A percentile compares a stretch with the other conserved stretches of the same genome.
Conservation (phyloP, 2,797 vertebrate species). For the Acanthiza pusilla region DNA sequence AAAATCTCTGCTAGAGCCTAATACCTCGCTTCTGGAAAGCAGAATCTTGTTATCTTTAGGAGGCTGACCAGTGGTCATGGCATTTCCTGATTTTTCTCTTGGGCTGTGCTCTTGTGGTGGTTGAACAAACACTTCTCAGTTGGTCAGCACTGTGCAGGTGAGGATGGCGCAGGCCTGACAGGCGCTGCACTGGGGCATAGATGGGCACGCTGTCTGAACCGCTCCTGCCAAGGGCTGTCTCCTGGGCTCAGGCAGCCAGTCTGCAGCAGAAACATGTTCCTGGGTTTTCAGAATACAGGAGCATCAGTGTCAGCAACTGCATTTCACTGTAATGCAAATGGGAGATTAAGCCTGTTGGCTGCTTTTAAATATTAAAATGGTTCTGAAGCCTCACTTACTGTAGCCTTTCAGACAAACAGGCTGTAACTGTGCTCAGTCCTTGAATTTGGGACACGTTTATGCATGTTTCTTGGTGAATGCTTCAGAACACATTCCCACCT, state of each 20-base stretch:
- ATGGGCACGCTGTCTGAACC: fast-evolving
- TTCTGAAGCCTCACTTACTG: background rate
- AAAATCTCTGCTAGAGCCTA: background rate
- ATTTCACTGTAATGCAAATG: background rate
- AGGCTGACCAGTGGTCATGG: background rate
- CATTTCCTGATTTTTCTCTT: background rate
- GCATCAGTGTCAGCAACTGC: background rate
- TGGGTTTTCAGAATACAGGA: background rate
- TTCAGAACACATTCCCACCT: background rate
- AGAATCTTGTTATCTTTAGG: background rate
- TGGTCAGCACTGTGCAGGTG: background rate
- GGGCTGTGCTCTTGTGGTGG: background rate
- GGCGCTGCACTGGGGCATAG: fast-evolving
- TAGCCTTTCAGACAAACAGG: background rate
- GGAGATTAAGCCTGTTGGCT: background rate
- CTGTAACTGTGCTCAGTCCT: background rate
- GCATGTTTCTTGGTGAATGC: background rate
- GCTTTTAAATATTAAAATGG: background rate
- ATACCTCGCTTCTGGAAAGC: background rate
- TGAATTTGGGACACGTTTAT: background rate
- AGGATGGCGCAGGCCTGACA: background rate
- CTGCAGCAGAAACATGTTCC: background rate
- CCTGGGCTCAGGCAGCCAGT: background rate
- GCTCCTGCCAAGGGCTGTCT: background rate
- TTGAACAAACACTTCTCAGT: background rate